phyloP scores from a whole-genome alignment of 2,888 invertebrate genomes.

The Seira sanloemensis region DNA sequence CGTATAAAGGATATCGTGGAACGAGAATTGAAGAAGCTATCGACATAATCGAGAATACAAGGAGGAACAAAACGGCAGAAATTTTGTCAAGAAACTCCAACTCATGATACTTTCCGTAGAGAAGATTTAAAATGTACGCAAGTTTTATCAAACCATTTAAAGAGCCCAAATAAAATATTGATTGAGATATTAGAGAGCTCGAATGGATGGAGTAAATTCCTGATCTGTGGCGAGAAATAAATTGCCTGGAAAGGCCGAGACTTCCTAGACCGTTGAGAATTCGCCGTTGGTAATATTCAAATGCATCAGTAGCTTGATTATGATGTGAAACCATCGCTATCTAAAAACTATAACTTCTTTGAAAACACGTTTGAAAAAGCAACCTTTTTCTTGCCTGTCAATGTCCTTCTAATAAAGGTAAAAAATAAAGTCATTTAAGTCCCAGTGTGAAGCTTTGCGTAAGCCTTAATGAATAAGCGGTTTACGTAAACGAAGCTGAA shows the following conservation, averaged over 20 bases:
- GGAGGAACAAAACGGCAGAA: constrained; percentile 6
- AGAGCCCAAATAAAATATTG: background rate
- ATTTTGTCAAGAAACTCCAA: constrained; percentile 50
- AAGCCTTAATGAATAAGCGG: no score
- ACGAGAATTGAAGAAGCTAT: constrained; percentile 31
- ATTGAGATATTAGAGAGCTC: background rate
- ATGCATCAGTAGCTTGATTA: background rate
- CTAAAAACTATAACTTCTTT: background rate
- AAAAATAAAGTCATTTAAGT: no score
- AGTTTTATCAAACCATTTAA: constrained; percentile 26
- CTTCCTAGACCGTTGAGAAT: constrained; percentile 12
- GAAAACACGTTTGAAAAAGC: background rate
- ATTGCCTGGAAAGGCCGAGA: background rate
- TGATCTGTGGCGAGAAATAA: background rate
- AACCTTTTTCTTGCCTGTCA: background rate
- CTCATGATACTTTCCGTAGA: background rate
- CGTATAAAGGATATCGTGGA: constrained; percentile 35
- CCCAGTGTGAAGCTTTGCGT: no score
- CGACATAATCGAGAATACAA: constrained; percentile 32
- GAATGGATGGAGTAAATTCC: background rate
- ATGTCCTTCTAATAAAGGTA: background rate
- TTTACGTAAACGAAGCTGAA: no score
- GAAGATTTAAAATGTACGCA: constrained; percentile 3
- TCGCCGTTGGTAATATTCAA: constrained; percentile 20
- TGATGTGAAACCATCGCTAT: background rate